Percentiles rank a stretch among this genome's conserved stretches.
Evolutionary conservation across 2,888 invertebrate species (phyloP).

Genomic region (Acanthacorydalis orientalis): DNA sequence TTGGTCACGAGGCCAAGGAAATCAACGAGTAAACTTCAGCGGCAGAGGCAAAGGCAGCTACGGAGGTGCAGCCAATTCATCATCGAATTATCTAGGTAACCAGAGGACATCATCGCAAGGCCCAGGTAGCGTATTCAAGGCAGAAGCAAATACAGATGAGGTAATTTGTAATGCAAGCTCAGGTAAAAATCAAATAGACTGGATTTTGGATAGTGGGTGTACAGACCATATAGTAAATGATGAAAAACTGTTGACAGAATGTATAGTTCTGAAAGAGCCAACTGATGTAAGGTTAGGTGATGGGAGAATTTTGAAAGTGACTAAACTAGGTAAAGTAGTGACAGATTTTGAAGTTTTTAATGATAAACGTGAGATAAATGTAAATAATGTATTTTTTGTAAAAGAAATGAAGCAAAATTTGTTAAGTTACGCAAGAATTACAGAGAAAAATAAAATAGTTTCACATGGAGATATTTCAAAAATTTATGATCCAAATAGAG

Average conservation of each 20-base stretch:
- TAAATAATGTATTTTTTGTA: constrained; percentile 9
- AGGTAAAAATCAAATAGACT: constrained; percentile 2
- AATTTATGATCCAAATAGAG: constrained; percentile 8
- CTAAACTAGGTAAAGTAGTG: constrained; percentile 8
- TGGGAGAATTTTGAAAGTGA: constrained; percentile 8
- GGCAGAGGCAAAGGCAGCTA: constrained; percentile 5
- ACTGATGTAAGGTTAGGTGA: constrained; percentile 9
- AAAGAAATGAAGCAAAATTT: constrained; percentile 11
- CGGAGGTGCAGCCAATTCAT: not conserved
- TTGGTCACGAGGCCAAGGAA: constrained; percentile 3
- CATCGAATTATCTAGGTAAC: no score
- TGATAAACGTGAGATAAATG: not conserved
- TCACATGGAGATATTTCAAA: constrained; percentile 8
- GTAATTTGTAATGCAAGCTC: no score
- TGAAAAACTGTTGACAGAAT: constrained; percentile 7
- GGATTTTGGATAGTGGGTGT: constrained; percentile 8
- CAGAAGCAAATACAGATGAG: no score
- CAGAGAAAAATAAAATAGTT: constrained; percentile 9
- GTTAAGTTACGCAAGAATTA: constrained; percentile 10
- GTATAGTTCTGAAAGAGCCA: constrained; percentile 6
- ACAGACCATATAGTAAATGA: constrained; percentile 9
- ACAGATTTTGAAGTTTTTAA: constrained; percentile 3
- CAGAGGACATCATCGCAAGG: no score
- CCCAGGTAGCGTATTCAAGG: no score
- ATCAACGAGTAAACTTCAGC: constrained; percentile 5